Base-by-base conservation (phyloP, 2,113 vertebrate genomes). In the Tapirus terrestris region DNA sequence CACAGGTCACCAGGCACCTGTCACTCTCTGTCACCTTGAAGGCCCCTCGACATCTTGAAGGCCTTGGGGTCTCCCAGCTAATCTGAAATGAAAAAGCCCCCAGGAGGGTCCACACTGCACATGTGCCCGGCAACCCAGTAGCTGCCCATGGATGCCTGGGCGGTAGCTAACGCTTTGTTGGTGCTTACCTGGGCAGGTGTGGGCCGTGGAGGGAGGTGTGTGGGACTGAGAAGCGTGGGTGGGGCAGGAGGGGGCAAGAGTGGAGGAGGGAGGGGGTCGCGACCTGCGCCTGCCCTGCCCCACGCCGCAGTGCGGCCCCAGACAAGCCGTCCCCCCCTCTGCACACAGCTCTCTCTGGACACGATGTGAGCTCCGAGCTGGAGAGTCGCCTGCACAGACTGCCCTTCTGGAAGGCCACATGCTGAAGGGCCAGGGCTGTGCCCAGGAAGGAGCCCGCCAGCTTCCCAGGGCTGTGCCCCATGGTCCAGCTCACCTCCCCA, bases 71-170 rank as follows among this genome's bases (percentile, higher is more conserved):
- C 16, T 58, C 39, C 60, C 85, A 36, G n/a, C 63, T 21, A 12
- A 25, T 4, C 36, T 20, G 8, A 14, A 20, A 45, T 8, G 6
- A 9, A 48, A 56, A 20, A 6, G 4, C 12, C 51, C n/a, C 8
- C 0, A 0, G 48, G 61, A 48, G 87, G 23, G 20, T 18, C 51
- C 21, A 17, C 39, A 10, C 6, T 13, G 45, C 21, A 13, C 1
- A 3, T 5, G 18, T 0, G 9, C n/a, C 61, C 2, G 39, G 51
- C 25, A 12, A n/a, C 25, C n/a, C 82, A 0, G 0, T 5, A 45
- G 39, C 39, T 2, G 29, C 27, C 11, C 31, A 60, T 17, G 6
- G 48, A 16, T 2, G 0, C 5, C 65, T 36, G 1, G 13, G 20
- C 0, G 27, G 29, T 6, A 6, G 27, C 2, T 1, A 39, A 4